Evolutionary conservation across 2,113 vertebrate species (phyloP), one percentile per base, ranked within the genome.

Genomic region (Sturnira hondurensis): DNA sequence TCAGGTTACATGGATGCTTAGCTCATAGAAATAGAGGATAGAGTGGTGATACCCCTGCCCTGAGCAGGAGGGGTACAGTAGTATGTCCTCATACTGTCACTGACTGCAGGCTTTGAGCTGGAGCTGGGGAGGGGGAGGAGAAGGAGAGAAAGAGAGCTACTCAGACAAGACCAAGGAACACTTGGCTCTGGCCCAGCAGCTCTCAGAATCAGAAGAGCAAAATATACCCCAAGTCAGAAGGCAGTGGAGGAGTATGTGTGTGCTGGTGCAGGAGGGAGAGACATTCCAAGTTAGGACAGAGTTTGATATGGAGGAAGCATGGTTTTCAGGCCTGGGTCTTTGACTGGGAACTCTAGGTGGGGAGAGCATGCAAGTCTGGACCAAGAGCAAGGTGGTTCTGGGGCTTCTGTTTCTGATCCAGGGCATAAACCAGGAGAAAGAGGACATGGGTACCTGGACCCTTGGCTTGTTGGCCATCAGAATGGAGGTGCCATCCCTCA

Each of bases 201-300:
- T 95, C 78, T 95, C 73, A 38, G 78, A 65, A 76, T 87, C 86
- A 87, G 89, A 94, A 97, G 47, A 98, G 91, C 92, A 95, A 96
- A 93, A 96, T 89, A 65, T 88, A 85, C 89, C 81, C 87, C 80
- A 95, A 94, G 89, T 96, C 89, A 92, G 82, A 70, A 96, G 61
- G 90, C 56, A 71, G 85, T 36, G 20, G 20, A 85, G 41, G 89
- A 81, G 61, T 47, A 14, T 47, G 50, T 13, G 67, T 67, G 26
- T 63, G n/a, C 6, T 33, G n/a, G 65, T 50, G 45, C 54, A 43
- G 47, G 22, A 31, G 26, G 2, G 19, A 33, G 24, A 52, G 19
- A 61, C 94, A 92, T 77, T 91, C 83, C 93, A 84, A 93, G 50
- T 86, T 56, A 89, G 86, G 58, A 92, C 33, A 95, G 68, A 87